Evolutionary conservation across 2,113 vertebrate genomes (phyloP).

Genomic region (Scomber scombrus): DNA sequence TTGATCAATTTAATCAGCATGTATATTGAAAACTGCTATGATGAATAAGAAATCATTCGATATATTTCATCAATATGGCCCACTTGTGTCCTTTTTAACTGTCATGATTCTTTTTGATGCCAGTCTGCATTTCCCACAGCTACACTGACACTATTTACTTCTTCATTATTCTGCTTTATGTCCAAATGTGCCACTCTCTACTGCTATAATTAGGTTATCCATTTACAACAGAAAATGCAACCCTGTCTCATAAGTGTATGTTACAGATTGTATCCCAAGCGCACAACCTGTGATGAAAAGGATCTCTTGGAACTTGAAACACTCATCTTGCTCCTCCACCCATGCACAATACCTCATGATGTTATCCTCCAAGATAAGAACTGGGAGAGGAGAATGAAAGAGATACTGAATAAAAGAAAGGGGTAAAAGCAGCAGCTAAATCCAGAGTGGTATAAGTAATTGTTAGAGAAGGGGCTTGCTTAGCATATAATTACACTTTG

Average conservation of each 20-base stretch:
- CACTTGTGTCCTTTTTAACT: background rate
- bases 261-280: slow-evolving; percentile 10
- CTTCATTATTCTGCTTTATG: slow-evolving; percentile 48
- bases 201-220: slow-evolving; percentile 20
- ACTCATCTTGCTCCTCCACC: slow-evolving; percentile 30
- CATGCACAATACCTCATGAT: slow-evolving; percentile 11
- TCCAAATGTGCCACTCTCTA: slow-evolving; percentile 21
- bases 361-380: slow-evolving; percentile 18
- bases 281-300: slow-evolving; percentile 32
- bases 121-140: slow-evolving; percentile 14
- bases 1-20: slow-evolving; percentile 34
- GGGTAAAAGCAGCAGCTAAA: slow-evolving; percentile 11
- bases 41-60: slow-evolving; percentile 17
- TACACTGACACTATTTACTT: slow-evolving; percentile 7
- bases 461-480: slow-evolving; percentile 30
- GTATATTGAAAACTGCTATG: slow-evolving; percentile 5
- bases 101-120: slow-evolving; percentile 22
- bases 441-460: slow-evolving; percentile 7
- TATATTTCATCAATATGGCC: slow-evolving; percentile 4
- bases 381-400: background rate
- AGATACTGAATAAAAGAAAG: slow-evolving; percentile 2
- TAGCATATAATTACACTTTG: slow-evolving; percentile 38
- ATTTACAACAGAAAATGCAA: background rate
- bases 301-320: slow-evolving; percentile 47
- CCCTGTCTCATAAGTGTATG: background rate